A percentile compares a stretch with the other conserved stretches of the same genome.
phyloP scores from a whole-genome alignment of 2,888 invertebrate genomes.

The Chalcis sispes region DNA sequence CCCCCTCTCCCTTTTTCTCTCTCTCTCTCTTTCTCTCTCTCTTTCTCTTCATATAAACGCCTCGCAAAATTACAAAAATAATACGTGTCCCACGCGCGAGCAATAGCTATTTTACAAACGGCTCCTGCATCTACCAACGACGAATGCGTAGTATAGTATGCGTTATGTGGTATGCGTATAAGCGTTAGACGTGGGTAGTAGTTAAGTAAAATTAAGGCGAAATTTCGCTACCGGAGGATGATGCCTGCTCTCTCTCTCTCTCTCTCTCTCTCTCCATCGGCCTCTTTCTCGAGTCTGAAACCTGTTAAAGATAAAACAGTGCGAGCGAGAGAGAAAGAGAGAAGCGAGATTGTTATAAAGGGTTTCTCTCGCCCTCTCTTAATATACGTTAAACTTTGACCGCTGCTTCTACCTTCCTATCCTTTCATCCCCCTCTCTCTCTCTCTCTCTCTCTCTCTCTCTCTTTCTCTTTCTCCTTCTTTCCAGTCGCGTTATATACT shows the following conservation, averaged over 20 bases:
- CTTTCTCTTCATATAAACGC: conserved; percentile 63
- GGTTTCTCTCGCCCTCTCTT: conserved; percentile 64
- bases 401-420: conserved; percentile 14
- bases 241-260: conserved; percentile 27
- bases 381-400: conserved; percentile 71
- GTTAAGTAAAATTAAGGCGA: conserved; percentile 73
- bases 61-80: conserved; percentile 72
- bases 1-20: conserved; percentile 56
- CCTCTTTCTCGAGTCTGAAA: too few relatives aligned
- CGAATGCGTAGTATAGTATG: too few relatives aligned
- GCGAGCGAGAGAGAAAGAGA: conserved; percentile 27
- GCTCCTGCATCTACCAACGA: conserved; percentile 10
- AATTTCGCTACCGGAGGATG: conserved; percentile 61
- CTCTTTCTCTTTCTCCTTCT: conserved; percentile 41
- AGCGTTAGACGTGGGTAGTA: conserved; percentile 38
- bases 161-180: too few relatives aligned
- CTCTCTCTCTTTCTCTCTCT: conserved; percentile 52
- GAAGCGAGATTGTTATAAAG: conserved; percentile 50
- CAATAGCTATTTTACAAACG: conserved; percentile 15
- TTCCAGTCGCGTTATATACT: conserved; percentile 37
- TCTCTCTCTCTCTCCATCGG: not conserved
- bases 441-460: too few relatives aligned
- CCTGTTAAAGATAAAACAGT: too few relatives aligned
- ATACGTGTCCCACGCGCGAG: conserved; percentile 65
- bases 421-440: not conserved